Evolutionary conservation across 2,797 vertebrate genomes (phyloP).

Genomic region (Leptatherina wallacei): DNA sequence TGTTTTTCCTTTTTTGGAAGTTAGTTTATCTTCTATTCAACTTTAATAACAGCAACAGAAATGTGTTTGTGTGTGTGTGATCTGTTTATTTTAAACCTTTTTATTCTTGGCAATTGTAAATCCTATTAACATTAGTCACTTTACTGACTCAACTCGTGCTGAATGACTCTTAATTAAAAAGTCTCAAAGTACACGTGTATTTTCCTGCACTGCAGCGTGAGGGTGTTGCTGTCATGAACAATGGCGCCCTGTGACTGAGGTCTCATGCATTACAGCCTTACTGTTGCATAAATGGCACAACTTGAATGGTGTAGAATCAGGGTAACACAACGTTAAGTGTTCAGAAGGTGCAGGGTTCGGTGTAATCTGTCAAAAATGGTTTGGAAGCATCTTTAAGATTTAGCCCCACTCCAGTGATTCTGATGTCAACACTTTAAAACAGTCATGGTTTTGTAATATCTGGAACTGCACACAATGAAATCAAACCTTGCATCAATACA

Average conservation of each 20-base stretch:
- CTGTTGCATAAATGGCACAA: not conserved
- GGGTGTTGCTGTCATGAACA: conserved; percentile 15
- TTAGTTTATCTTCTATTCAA: no score
- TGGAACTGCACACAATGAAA: not conserved
- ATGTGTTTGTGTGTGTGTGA: no score
- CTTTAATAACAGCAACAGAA: no score
- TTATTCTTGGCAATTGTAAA: not conserved
- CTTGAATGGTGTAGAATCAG: not conserved
- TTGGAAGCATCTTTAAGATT: not conserved
- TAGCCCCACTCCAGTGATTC: fast-evolving
- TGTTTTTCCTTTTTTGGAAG: no score
- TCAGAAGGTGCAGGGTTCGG: not conserved
- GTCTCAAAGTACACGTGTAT: not conserved
- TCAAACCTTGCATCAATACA: conserved; percentile 16
- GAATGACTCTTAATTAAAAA: not conserved
- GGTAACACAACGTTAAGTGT: not conserved
- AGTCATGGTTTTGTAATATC: not conserved
- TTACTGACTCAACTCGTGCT: not conserved
- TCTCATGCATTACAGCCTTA: not conserved
- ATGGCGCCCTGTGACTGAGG: conserved; percentile 24
- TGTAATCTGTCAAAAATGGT: not conserved
- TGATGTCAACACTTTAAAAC: not conserved
- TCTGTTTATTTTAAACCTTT: no score
- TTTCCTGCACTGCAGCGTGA: not conserved
- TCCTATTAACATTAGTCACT: not conserved